Conservation (phyloP, 2,797 vertebrate species). For the Argentina silus region DNA sequence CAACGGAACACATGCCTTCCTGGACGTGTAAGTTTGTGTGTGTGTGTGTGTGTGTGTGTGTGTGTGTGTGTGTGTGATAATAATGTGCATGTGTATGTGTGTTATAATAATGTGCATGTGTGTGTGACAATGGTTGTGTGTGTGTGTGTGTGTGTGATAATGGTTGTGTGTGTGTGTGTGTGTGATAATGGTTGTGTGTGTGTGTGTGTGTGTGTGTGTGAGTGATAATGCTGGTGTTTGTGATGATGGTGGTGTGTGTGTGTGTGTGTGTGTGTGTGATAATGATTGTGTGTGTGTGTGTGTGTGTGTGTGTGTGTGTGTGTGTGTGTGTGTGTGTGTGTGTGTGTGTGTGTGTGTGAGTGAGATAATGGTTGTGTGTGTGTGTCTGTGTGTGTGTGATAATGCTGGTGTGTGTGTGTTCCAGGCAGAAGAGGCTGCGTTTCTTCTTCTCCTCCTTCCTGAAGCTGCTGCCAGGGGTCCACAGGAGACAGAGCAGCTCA, state of each 20-base stretch:
- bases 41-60: not conserved
- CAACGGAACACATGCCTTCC: constrained; percentile 81
- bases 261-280: not conserved
- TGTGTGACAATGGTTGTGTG: constrained; percentile 52
- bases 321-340: constrained; percentile 71
- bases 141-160: constrained; percentile 67
- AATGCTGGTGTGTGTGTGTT: too few relatives aligned
- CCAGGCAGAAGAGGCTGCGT: constrained; percentile 86
- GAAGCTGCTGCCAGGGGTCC: constrained; percentile 85
- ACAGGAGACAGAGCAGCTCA: constrained; percentile 64
- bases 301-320: constrained; percentile 3
- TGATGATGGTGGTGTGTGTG: not conserved
- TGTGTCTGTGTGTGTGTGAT: not conserved
- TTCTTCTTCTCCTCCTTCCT: constrained; percentile 90
- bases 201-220: not conserved
- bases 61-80: not conserved
- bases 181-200: not conserved
- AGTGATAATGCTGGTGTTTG: too few relatives aligned
- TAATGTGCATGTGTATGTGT: not conserved
- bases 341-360: not conserved
- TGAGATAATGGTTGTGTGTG: too few relatives aligned
- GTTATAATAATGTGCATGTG: not conserved
- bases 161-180: not conserved
- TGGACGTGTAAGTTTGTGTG: constrained; percentile 78
- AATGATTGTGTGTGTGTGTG: not conserved